phyloP scores from a whole-genome alignment of 1,140 invertebrate species.

The Apocrypta bakeri region DNA sequence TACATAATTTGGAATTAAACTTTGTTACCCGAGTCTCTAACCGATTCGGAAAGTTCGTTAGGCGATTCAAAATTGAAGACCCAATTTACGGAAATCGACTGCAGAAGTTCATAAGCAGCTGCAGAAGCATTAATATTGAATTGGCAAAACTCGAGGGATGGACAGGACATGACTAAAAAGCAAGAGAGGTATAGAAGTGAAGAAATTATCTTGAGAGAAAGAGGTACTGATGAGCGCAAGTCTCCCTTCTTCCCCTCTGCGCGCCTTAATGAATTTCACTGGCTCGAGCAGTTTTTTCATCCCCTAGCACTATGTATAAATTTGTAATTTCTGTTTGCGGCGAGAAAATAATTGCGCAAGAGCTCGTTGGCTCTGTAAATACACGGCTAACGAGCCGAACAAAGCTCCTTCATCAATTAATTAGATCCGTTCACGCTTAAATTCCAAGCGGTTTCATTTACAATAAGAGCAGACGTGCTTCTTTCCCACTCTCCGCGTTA shows the following conservation, averaged over 20 bases:
- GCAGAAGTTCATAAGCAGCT: background rate
- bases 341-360: constrained; percentile 29
- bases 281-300: background rate
- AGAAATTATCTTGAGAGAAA: background rate
- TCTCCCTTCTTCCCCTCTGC: too few species aligned
- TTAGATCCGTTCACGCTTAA: constrained; percentile 11
- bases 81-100: background rate
- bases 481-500: background rate
- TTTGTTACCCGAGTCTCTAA: background rate
- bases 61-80: background rate
- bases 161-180: background rate
- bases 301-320: background rate
- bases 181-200: background rate
- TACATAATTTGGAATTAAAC: background rate
- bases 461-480: background rate
- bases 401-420: constrained; percentile 35
- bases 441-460: constrained; percentile 27
- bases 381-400: constrained; percentile 23
- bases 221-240: background rate
- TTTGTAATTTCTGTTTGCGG: constrained; percentile 38
- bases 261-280: constrained; percentile 4
- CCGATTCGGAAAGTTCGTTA: background rate
- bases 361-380: constrained; percentile 27
- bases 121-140: background rate
- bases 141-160: background rate